phyloP scores from a whole-genome alignment of 2,888 invertebrate species.

The Nemotelus pantherinus region DNA sequence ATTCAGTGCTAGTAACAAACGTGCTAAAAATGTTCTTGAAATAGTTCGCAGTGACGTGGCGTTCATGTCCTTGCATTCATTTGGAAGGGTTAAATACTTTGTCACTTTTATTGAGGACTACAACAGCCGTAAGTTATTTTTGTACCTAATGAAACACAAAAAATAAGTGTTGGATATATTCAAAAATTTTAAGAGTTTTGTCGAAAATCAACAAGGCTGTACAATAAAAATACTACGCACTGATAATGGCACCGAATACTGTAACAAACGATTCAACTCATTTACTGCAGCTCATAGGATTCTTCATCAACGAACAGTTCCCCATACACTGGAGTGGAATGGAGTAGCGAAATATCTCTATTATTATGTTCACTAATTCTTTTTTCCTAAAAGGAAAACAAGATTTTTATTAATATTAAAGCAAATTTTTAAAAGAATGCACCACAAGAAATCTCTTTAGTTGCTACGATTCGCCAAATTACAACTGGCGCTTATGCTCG shows the following conservation, averaged over 20 bases:
- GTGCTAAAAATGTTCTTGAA: conserved; percentile 54
- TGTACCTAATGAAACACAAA: conserved; percentile 37
- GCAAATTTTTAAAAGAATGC: too few species aligned
- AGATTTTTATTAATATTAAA: too few species aligned
- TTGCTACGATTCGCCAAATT: too few species aligned
- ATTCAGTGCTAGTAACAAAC: conserved; percentile 49
- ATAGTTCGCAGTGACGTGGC: conserved; percentile 60
- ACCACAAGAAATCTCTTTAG: too few species aligned
- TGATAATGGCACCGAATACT: conserved; percentile 52
- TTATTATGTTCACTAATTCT: too few species aligned
- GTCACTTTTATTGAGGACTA: conserved; percentile 60
- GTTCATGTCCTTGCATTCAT: conserved; percentile 57
- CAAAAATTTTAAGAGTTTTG: conserved; percentile 49
- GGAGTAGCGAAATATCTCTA: conserved; percentile 48
- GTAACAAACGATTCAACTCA: conserved; percentile 46
- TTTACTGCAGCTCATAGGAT: conserved; percentile 50
- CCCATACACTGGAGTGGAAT: conserved; percentile 53
- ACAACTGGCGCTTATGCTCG: too few species aligned
- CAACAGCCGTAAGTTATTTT: conserved; percentile 50
- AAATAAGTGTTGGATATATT: conserved; percentile 52
- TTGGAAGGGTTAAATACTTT: conserved; percentile 58
- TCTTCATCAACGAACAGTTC: conserved; percentile 51
- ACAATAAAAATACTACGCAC: conserved; percentile 51
- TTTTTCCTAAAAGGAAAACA: too few species aligned
- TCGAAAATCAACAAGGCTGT: conserved; percentile 51